Evolutionary conservation across 53 echinoderm and acorn worm species (phyloP), one percentile per base, ranked within the genome.

Genomic region (Paracentrotus lividus): DNA sequence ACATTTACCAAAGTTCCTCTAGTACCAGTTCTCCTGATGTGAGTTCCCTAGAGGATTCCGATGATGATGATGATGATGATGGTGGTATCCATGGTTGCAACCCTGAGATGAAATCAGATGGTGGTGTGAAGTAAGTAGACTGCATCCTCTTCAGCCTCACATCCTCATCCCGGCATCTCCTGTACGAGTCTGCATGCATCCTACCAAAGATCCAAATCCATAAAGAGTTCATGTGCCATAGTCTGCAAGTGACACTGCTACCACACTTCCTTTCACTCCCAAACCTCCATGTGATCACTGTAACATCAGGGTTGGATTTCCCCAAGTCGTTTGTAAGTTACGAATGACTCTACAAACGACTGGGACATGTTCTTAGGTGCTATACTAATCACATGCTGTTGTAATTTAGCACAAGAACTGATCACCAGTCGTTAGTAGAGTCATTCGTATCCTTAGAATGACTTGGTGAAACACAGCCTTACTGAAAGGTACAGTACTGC

Each of bases 1-100:
- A 55, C 29, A 34, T 92, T 81, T 92, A 97, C 53, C 86, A 89
- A 33, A 90, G 92, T 66, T 85, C 86, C 29, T 96, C 90, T 75
- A 96, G 94, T 65, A 96, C 90, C 88, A 96, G 94, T 49, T 93
- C 98, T 9, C 92, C 94, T 42, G 96, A 98, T 61, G 88, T 96
- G 23, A 97, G 96, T 65, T 95, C 95, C 77, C 93, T 96, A 40
- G 98, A 97, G 14, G 94, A 95, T 33, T 88, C 61, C 56, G 95
- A 94, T 32, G 56, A 91, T 33, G 61, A 64, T 36, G 95, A 94
- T 32, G 56, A 91, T 33, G 61, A 64, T 36, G 45, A 42, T 34
- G 45, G 12, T 34, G 89, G 59, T 58, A 89, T 4, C 89, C 60
- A 9, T 65, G 89, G 86, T 8, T 24, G 10, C 36, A n/a, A 44